Evolutionary conservation across 2,113 vertebrate species (phyloP), one percentile per base, ranked within the genome.

Genomic region (Pithys albifrons): DNA sequence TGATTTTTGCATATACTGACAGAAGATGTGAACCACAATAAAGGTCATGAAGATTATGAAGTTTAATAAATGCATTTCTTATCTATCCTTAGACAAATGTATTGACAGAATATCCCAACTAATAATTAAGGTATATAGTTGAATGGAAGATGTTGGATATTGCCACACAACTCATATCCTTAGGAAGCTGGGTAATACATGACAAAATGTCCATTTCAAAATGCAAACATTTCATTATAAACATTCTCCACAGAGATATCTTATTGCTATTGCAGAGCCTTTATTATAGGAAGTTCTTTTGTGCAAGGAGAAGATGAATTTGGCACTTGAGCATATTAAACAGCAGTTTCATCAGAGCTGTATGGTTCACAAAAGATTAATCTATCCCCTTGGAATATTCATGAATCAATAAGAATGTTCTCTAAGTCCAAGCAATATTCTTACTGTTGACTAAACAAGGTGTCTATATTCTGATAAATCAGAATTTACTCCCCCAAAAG

Each of bases 341-440:
- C 69, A 96, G 80, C 86, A 97, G 72, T 95, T 97, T 96, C 84
- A 92, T 93, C 14, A 51, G 85, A 97, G 65, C 90, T 95, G 51
- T 89, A 48, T 80, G 87, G 55, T 93, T 96, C 92, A 97, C 91
- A 88, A 91, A 92, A 96, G 87, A 97, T 97, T 97, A 95, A 97
- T 94, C 78, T 96, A 87, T 76, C 59, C 58, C 66, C 61, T 91
- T 29, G 29, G 96, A 98, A 97, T 98, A 98, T 97, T 98, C 94
- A 97, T 97, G 94, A 98, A 95, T 97, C 89, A 97, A 83, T 95
- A 97, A 94, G 91, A 97, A 97, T 88, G 73, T 96, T 97, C 61
- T 49, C 52, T 88, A 91, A 95, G 74, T 97, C 87, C 87, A 82
- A 49, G 76, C 65, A 95, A 70, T 97, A 95, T 93, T 97, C 78